A percentile compares a stretch with the other conserved stretches of the same genome.
Evolutionary conservation across 2,797 vertebrate species (phyloP).

Genomic region (Synaphobranchus kaupii): DNA sequence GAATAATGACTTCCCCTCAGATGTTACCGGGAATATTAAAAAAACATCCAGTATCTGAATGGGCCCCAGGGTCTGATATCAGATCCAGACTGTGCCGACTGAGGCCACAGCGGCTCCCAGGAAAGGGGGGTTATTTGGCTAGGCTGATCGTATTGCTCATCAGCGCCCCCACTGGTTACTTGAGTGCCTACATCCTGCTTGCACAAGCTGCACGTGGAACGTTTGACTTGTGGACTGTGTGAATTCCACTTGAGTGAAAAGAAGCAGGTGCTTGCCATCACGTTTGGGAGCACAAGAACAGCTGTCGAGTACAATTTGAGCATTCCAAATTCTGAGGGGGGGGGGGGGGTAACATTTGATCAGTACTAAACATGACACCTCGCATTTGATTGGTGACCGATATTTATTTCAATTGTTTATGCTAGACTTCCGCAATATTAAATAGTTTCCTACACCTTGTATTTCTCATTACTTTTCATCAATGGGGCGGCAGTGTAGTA

Average conservation of each 20-base stretch:
- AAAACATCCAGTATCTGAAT: not conserved
- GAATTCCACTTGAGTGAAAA: not conserved
- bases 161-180: not conserved
- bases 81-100: not conserved
- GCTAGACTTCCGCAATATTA: too few relatives aligned
- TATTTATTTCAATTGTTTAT: not conserved
- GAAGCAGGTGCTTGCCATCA: not conserved
- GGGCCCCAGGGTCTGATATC: not conserved
- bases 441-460: not conserved
- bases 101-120: too few relatives aligned
- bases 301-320: not conserved
- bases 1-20: not conserved
- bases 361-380: not conserved
- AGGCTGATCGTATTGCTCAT: not conserved
- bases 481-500: too few relatives aligned
- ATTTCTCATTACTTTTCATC: too few relatives aligned
- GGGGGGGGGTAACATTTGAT: not conserved
- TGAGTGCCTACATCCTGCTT: not conserved
- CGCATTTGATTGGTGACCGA: not conserved
- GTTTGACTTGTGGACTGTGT: not conserved
- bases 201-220: not conserved
- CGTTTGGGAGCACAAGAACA: not conserved
- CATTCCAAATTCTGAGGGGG: not conserved
- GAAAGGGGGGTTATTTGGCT: not conserved
- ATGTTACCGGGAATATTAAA: not conserved